Evolutionary conservation across 2,113 vertebrate genomes (phyloP), one percentile per base, ranked within the genome.

Genomic region (Rhombomys opimus): DNA sequence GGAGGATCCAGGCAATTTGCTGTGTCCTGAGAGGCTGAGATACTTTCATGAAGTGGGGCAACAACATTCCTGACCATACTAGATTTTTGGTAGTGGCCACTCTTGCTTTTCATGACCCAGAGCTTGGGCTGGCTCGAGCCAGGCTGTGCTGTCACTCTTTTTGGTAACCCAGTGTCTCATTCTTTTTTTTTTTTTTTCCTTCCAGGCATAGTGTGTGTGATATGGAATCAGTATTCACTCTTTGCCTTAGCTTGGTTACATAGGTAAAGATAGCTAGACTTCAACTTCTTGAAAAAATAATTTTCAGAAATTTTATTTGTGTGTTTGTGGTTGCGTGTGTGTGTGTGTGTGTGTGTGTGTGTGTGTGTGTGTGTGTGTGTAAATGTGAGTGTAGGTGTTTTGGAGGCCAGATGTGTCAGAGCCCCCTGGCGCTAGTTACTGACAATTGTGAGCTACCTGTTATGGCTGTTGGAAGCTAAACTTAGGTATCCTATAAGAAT

Each of bases 261-360:
- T 10, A 76, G 32, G 52, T 46, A 70, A 88, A 84, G 35, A n/a
- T 81, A 63, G 52, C 88, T 52, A 46, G 78, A 61, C 70, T 95
- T 96, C 72, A 67, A 50, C 86, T 84, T 82, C 35, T 77, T 27
- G 73, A 35, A 50, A 81, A 92, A 91, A 20, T n/a, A 61, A 15
- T 70, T 87, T 70, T 87, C 30, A 75, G 46, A 65, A 38, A 46
- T 52, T 52, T 30, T 57, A 32, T 78, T 54, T 32, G 18, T 35
- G 32, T 35, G 30, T 35, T 12, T 54, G 7, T 46, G 18, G 32
- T 30, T 18, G 27, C 32, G 50, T 32, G 27, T 18, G 8, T 30
- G 14, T 30, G 12, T 23, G 72, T 41, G 14, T 78, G 46, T 35
- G 15, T 78, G 38, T 76, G 27, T 76, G 73, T 78, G 27, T 30